Evolutionary conservation across 2,113 vertebrate species (phyloP), one percentile per base, ranked within the genome.

Genomic region (Lepus europaeus): DNA sequence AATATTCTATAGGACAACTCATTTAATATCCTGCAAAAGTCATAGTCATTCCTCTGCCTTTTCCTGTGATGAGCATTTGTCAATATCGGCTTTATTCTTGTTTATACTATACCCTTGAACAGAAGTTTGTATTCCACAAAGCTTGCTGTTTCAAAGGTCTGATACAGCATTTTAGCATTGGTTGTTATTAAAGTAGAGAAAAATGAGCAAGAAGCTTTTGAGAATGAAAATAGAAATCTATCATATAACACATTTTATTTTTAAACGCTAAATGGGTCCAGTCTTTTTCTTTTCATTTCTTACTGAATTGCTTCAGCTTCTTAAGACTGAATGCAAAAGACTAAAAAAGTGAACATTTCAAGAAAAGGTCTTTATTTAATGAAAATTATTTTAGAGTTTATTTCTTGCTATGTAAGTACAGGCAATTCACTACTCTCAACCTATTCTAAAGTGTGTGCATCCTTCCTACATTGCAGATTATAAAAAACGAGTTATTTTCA

Each of bases 281-380:
- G 64, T 3, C 29, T 81, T 93, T 86, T 22, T 33, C 19, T 70
- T 77, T 73, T 14, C 2, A 20, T 91, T 93, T 93, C 59, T 89
- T 87, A 66, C 31, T 69, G 29, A 80, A 64, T 87, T 76, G 31
- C 49, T 20, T 83, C 36, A 59, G 70, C n/a, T 83, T 96, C 78
- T 89, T 68, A 88, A 92, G 68, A 70, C 39, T 61, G 20, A 80
- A 31, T 39, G 29, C 10, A 94, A 77, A 82, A 78, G 36, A 63
- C 19, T 10, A 6, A 53, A 74, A 68, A 27, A 49, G 25, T 33
- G 4, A 59, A 83, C 23, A 68, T 19, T 27, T 79, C 20, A 61
- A 63, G 61, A 33, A 83, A 95, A 94, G 25, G 12, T 84, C 45
- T 85, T 85, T 90, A 79, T 84, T 31, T 85, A 86, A 56, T 59